Conservation (phyloP, 2,888 invertebrate genomes). For the Caenorhabditis doughertyi region DNA sequence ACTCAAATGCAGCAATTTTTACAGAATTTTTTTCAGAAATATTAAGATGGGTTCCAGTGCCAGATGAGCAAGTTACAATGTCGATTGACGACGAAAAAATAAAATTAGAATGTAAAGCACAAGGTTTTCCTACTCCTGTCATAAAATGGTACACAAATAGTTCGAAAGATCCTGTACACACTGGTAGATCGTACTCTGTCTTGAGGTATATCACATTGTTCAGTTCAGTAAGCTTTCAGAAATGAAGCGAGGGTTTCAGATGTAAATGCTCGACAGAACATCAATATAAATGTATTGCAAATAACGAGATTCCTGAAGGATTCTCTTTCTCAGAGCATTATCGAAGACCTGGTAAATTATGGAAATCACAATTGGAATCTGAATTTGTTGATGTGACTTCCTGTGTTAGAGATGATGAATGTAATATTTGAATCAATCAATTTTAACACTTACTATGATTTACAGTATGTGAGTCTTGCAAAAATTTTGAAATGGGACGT, state of each 20-base stretch:
- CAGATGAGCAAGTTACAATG: conserved; percentile 40
- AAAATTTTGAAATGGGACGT: conserved; percentile 66
- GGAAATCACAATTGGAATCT: conserved; percentile 72
- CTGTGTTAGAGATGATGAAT: conserved; percentile 65
- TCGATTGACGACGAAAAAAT: conserved; percentile 63
- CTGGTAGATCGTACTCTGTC: conserved; percentile 13
- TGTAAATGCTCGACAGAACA: conserved; percentile 64
- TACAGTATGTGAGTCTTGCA: conserved; percentile 75
- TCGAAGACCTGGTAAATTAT: conserved; percentile 69
- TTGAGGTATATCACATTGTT: not conserved
- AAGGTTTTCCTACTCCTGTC: conserved; percentile 83
- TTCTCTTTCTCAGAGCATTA: conserved; percentile 62
- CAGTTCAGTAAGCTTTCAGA: not conserved
- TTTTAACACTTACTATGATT: conserved; percentile 7
- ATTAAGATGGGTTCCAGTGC: conserved; percentile 41
- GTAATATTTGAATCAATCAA: conserved; percentile 4
- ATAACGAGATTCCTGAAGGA: conserved; percentile 68
- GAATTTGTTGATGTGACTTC: conserved; percentile 72
- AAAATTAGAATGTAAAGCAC: conserved; percentile 81
- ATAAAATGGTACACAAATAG: conserved; percentile 82
- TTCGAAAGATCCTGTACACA: conserved; percentile 33
- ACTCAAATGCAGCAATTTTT: not conserved
- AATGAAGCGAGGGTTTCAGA: conserved; percentile 60
- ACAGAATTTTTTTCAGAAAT: conserved; percentile 31
- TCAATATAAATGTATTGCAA: conserved; percentile 62